These are phyloP conservation scores for Alloplasta piceator DNA, from an alignment of 2,888 invertebrate genomes.

Conservation along the genomic window DNA sequence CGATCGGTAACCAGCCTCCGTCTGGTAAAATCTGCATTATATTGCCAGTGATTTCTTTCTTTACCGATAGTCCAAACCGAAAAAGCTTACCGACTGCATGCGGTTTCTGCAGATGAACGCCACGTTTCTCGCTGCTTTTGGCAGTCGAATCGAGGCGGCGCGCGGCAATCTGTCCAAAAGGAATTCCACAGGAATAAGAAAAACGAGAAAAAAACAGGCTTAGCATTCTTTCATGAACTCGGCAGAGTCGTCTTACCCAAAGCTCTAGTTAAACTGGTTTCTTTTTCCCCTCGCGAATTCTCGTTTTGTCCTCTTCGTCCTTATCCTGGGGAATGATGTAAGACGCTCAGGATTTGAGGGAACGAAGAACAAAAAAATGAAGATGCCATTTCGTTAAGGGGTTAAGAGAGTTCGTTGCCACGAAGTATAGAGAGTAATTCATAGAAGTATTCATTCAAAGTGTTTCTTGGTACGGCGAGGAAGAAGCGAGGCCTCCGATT, in stretches of 20 bases:
- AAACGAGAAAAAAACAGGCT: not conserved
- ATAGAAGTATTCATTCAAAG: constrained; percentile 34
- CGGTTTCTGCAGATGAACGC: too few relatives aligned
- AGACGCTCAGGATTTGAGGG: not conserved
- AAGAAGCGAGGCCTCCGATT: constrained; percentile 18
- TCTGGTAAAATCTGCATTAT: not conserved
- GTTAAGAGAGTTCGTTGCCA: constrained; percentile 41
- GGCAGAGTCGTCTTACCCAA: constrained; percentile 3
- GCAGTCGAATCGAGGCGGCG: too few relatives aligned
- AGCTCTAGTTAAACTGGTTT: not conserved
- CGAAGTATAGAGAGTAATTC: constrained; percentile 21
- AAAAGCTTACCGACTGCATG: not conserved
- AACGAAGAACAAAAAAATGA: constrained; percentile 19
- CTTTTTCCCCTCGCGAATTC: not conserved
- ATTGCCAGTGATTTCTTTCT: not conserved
- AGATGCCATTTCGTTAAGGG: constrained; percentile 11
- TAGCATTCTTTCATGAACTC: constrained; percentile 9
- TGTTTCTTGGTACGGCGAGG: constrained; percentile 22
- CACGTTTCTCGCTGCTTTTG: not conserved
- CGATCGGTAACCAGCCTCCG: not conserved
- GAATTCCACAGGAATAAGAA: not conserved
- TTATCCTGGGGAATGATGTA: not conserved
- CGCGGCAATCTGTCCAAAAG: not conserved
- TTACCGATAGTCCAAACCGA: not conserved
- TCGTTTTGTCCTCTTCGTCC: not conserved